Evolutionary conservation across 2,888 invertebrate species (phyloP).

Genomic region (Drosophila prolongata): DNA sequence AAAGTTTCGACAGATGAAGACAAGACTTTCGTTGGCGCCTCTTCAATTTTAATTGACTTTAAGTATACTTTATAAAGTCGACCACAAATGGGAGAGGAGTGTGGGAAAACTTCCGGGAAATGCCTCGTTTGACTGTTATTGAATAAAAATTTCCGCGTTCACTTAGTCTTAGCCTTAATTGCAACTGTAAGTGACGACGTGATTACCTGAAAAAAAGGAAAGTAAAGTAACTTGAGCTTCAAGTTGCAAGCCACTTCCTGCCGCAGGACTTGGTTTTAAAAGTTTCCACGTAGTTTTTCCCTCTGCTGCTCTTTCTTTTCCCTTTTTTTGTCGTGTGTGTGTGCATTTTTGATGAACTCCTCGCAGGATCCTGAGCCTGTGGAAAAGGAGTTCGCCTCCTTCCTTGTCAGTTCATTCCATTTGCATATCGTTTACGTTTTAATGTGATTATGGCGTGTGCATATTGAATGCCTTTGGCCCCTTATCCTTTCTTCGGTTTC

Average conservation of each 20-base stretch:
- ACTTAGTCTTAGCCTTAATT: slow-evolving; percentile 54
- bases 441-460: slow-evolving; percentile 81
- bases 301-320: slow-evolving; percentile 23
- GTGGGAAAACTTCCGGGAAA: slow-evolving; percentile 51
- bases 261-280: slow-evolving; percentile 53
- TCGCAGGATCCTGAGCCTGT: slow-evolving; percentile 28
- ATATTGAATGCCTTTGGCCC: slow-evolving; percentile 69
- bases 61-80: slow-evolving; percentile 64
- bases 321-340: slow-evolving; percentile 47
- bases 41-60: slow-evolving; percentile 76
- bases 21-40: slow-evolving; percentile 41
- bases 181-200: slow-evolving; percentile 64
- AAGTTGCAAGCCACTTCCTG: slow-evolving; percentile 57
- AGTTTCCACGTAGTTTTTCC: slow-evolving; percentile 54
- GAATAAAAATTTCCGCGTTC: slow-evolving; percentile 65
- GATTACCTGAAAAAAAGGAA: slow-evolving; percentile 53
- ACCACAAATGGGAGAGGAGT: slow-evolving; percentile 56
- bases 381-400: slow-evolving; percentile 44
- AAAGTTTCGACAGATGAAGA: slow-evolving; percentile 61
- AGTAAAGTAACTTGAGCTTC: slow-evolving; percentile 45
- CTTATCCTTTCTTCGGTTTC: slow-evolving; percentile 18
- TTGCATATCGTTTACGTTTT: slow-evolving; percentile 80
- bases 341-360: slow-evolving; percentile 75
- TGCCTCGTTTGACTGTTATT: slow-evolving; percentile 76
- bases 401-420: slow-evolving; percentile 77